A percentile compares a stretch with the other conserved stretches of the same genome.
Evolutionary conservation across 1,140 invertebrate species (phyloP).

Genomic region (Drosophila auraria): DNA sequence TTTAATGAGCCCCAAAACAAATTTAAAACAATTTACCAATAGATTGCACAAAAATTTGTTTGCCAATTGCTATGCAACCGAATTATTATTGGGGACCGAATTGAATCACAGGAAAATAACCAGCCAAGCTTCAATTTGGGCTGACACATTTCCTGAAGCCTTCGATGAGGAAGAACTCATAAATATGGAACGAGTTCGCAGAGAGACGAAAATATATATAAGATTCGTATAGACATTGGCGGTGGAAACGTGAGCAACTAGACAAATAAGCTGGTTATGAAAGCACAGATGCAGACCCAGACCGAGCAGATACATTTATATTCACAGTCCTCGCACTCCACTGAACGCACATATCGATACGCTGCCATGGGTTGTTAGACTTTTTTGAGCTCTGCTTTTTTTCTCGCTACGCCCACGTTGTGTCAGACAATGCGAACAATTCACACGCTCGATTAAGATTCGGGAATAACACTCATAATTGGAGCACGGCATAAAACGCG

Average conservation of each 20-base stretch:
- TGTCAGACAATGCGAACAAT: slow-evolving; percentile 49
- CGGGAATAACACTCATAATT: slow-evolving; percentile 48
- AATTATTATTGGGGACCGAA: not conserved
- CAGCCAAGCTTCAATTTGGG: slow-evolving; percentile 20
- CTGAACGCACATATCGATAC: slow-evolving; percentile 26
- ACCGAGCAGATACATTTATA: slow-evolving; percentile 27
- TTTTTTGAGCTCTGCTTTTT: not conserved
- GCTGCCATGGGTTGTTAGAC: slow-evolving; percentile 7
- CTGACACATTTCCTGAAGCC: slow-evolving; percentile 24
- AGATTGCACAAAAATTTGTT: not conserved
- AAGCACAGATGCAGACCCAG: slow-evolving; percentile 25
- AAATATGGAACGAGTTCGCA: slow-evolving; percentile 17
- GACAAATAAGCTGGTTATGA: slow-evolving; percentile 46
- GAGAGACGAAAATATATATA: not conserved
- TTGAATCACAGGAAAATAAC: slow-evolving; percentile 18
- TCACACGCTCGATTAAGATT: slow-evolving; percentile 74
- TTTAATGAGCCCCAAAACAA: slow-evolving; percentile 13
- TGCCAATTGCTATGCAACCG: slow-evolving; percentile 4
- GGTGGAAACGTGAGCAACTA: slow-evolving; percentile 41
- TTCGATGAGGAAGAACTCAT: slow-evolving; percentile 11
- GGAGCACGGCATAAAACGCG: slow-evolving; percentile 31
- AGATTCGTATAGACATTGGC: slow-evolving; percentile 17
- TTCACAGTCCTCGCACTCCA: slow-evolving; percentile 28
- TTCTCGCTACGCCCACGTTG: slow-evolving; percentile 1
- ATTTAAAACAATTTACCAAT: slow-evolving; percentile 13